Evolutionary conservation across 2,113 vertebrate species (phyloP).

Genomic region (Pedetes capensis): DNA sequence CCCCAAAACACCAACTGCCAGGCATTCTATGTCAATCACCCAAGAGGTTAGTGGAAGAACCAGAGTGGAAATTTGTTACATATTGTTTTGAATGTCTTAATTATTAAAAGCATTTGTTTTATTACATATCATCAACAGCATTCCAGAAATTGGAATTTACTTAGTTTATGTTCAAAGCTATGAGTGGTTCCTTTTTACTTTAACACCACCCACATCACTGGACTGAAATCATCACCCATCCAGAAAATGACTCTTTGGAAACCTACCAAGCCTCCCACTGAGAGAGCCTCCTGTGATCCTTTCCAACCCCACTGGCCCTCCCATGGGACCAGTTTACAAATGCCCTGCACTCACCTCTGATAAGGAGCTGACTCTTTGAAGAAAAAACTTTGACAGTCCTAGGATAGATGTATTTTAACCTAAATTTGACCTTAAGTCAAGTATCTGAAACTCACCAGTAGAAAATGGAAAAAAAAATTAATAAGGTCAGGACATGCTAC

Average conservation of each 20-base stretch:
- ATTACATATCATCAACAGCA: background rate
- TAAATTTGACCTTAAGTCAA: background rate
- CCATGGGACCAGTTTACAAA: background rate
- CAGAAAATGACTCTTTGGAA: background rate
- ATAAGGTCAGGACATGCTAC: background rate
- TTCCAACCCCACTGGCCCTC: background rate
- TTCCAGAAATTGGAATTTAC: conserved; percentile 7
- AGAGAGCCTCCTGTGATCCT: background rate
- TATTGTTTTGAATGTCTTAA: conserved; percentile 1
- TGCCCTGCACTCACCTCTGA: background rate
- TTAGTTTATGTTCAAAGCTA: conserved; percentile 1
- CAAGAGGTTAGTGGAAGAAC: background rate
- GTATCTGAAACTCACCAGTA: background rate
- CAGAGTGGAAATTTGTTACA: background rate
- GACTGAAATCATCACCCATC: background rate
- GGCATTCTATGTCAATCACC: background rate
- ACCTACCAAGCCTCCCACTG: background rate
- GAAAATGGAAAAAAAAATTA: background rate
- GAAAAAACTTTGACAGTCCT: background rate
- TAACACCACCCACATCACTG: background rate
- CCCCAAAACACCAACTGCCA: background rate
- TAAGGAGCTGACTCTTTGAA: background rate
- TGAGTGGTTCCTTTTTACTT: background rate
- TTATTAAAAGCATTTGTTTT: background rate
- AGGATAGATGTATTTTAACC: background rate